phyloP scores from a whole-genome alignment of 53 echinoderm and acorn worm genomes.

The Echinometra lucunter region DNA sequence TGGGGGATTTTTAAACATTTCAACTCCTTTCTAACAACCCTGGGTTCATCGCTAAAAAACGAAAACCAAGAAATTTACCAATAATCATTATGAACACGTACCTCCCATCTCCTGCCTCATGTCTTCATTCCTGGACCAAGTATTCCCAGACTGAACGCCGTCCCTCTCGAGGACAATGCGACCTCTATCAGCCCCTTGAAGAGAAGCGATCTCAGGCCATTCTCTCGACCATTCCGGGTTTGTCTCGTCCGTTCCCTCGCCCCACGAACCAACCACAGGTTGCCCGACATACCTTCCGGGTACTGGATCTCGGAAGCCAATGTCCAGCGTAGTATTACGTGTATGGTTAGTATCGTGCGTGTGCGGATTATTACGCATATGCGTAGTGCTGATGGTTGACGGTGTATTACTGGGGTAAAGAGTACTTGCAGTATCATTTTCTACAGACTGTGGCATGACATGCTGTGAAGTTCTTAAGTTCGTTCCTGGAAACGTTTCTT shows the following conservation, averaged over 20 bases:
- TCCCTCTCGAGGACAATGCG: slow-evolving; percentile 32
- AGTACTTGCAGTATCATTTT: not conserved
- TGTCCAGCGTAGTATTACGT: not conserved
- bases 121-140: slow-evolving; percentile 11
- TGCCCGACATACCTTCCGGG: not conserved
- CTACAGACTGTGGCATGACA: not conserved
- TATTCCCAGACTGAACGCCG: not conserved
- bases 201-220: slow-evolving; percentile 48
- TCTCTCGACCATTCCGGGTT: not conserved
- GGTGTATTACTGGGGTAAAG: not conserved
- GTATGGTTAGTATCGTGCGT: not conserved
- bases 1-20: not conserved
- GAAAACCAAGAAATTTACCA: not conserved
- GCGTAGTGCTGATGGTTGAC: not conserved
- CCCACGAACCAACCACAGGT: not conserved
- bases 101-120: not conserved
- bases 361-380: not conserved
- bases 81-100: not conserved
- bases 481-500: not conserved
- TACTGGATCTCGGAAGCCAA: not conserved
- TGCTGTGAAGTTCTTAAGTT: not conserved
- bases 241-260: not conserved
- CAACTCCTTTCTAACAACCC: not conserved
- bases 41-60: not conserved
- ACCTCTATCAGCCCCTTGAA: slow-evolving; percentile 32